Percentiles rank a stretch among this genome's conserved stretches.
These are phyloP conservation scores for Zaprionus vittiger DNA, from an alignment of 1,140 invertebrate genomes.

Conservation along the genomic window DNA sequence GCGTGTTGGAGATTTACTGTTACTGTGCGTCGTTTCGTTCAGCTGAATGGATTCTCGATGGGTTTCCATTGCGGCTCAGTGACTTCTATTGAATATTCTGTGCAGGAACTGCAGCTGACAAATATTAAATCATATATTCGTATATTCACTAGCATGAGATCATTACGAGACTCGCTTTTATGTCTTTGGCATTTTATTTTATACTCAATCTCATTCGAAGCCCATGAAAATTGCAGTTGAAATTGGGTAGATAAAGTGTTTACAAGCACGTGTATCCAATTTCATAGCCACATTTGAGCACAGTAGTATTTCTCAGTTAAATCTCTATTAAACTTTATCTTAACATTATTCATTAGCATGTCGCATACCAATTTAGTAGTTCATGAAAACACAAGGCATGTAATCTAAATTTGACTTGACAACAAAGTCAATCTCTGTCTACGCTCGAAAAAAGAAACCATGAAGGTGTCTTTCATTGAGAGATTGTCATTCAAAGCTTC, in stretches of 20 bases:
- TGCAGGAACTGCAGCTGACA: conserved; percentile 21
- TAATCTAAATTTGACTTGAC: not conserved
- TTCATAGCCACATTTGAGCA: not conserved
- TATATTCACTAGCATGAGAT: not conserved
- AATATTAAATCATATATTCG: conserved; percentile 21
- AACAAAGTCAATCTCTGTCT: not conserved
- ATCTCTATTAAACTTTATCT: not conserved
- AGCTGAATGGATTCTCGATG: conserved; percentile 34
- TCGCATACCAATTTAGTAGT: conserved; percentile 5
- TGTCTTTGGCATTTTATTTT: not conserved
- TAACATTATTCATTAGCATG: not conserved
- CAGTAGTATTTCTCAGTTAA: not conserved
- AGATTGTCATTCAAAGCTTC: conserved; percentile 14
- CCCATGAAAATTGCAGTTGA: not conserved
- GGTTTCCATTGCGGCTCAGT: conserved; percentile 5
- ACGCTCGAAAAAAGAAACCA: not conserved
- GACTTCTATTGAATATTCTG: conserved; percentile 20
- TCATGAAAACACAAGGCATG: not conserved
- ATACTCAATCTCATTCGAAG: not conserved
- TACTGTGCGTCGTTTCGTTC: conserved; percentile 16
- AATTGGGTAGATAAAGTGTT: not conserved
- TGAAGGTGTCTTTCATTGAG: not conserved
- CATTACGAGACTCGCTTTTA: not conserved
- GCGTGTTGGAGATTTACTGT: conserved; percentile 35
- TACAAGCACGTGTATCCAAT: not conserved